Conservation (phyloP, 1,140 invertebrate genomes). For the Liolophura sinensis region DNA sequence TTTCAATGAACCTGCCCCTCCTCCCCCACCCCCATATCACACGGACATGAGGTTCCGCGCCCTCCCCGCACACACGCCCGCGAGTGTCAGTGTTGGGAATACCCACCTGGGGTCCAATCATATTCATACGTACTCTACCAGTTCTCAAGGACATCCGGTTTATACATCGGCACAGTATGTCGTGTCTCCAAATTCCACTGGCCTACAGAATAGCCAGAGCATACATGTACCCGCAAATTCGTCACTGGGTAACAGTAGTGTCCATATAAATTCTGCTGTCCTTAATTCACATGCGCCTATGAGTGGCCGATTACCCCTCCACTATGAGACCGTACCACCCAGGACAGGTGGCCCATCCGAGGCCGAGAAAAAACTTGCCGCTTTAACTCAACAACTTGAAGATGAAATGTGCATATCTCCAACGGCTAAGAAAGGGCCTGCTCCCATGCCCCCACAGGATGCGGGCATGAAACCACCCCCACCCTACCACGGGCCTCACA, state of each 20-base stretch:
- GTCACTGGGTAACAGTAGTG: no score
- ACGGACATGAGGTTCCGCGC: constrained; percentile 34
- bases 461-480: constrained; percentile 44
- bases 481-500: constrained; percentile 56
- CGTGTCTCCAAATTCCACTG: no score
- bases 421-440: constrained; percentile 28
- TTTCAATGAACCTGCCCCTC: constrained; percentile 48
- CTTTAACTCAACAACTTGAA: constrained; percentile 58
- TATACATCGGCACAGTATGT: no score
- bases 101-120: no score
- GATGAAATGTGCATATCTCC: constrained; percentile 44
- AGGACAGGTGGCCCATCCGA: constrained; percentile 46
- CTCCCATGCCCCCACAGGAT: constrained; percentile 17
- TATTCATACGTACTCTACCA: no score
- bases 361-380: constrained; percentile 57
- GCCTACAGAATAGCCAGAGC: no score
- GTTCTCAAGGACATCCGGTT: no score
- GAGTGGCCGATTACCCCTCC: constrained; percentile 63
- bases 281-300: no score
- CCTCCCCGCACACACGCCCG: constrained; percentile 23
- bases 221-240: no score
- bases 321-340: constrained; percentile 80
- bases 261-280: no score
- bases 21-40: constrained; percentile 21
- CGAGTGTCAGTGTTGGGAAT: constrained; percentile 9